Evolutionary conservation across 2,113 vertebrate species (phyloP).

Genomic region (Apus apus): DNA sequence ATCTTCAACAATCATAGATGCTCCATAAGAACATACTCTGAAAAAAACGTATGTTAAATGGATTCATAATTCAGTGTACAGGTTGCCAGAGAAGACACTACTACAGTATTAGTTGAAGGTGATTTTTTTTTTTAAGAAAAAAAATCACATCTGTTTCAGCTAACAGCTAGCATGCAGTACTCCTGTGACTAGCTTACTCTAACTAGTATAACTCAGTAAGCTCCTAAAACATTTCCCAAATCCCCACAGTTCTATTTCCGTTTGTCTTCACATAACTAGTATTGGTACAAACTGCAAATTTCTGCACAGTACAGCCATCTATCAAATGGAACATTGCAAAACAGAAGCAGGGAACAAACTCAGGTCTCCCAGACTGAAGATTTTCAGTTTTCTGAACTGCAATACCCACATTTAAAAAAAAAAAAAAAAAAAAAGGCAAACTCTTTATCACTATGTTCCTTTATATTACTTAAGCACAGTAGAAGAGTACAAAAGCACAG

Average conservation of each 20-base stretch:
- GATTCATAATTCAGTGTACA: background rate
- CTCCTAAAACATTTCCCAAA: background rate
- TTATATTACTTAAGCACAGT: background rate
- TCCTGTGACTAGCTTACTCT: background rate
- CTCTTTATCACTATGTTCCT: background rate
- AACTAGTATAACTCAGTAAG: background rate
- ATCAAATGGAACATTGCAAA: background rate
- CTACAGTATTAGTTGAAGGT: background rate
- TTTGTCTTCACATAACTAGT: background rate
- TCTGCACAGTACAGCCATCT: background rate
- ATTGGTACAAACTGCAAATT: background rate
- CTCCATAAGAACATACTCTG: background rate
- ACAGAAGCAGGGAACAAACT: background rate
- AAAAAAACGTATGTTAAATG: background rate
- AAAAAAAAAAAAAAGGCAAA: background rate
- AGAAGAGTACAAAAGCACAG: background rate
- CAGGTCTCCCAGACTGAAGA: background rate
- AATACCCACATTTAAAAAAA: background rate
- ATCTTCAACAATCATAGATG: background rate
- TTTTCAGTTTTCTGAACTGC: background rate
- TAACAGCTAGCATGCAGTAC: background rate
- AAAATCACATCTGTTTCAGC: background rate
- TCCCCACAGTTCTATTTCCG: background rate
- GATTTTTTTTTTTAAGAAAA: too few species aligned
- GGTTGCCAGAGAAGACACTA: background rate